These are phyloP conservation scores for Glomeris marginata DNA, from an alignment of 2,888 invertebrate genomes.

Conservation along the genomic window DNA sequence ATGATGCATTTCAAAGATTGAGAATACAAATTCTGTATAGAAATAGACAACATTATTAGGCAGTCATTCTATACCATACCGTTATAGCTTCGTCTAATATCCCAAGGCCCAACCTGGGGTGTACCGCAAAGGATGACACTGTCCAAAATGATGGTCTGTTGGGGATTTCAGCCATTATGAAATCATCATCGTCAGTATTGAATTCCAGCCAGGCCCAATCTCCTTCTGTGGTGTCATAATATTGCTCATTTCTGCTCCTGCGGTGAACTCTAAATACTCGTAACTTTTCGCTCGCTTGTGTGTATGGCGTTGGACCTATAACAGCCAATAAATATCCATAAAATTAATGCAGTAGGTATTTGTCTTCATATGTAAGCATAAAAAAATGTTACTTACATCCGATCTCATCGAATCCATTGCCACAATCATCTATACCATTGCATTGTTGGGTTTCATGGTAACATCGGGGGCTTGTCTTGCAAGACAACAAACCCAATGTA, in stretches of 20 bases:
- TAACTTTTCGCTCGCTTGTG: slow-evolving; percentile 23
- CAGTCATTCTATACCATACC: slow-evolving; percentile 25
- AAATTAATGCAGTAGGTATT: not conserved
- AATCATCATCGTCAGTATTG: slow-evolving; percentile 31
- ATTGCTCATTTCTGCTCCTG: slow-evolving; percentile 24
- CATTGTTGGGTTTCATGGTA: slow-evolving; percentile 30
- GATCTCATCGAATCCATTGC: slow-evolving; percentile 31
- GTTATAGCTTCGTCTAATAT: slow-evolving; percentile 32
- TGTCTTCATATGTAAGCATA: not conserved
- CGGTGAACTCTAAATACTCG: slow-evolving; percentile 23
- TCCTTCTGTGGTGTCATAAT: slow-evolving; percentile 30
- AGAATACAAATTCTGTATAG: not conserved
- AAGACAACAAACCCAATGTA: not conserved
- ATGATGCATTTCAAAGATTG: slow-evolving; percentile 3
- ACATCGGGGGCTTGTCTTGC: slow-evolving; percentile 25
- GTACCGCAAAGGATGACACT: slow-evolving; percentile 37
- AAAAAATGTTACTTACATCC: slow-evolving; percentile 24
- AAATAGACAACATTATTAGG: not conserved
- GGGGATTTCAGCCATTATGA: slow-evolving; percentile 27
- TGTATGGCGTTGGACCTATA: slow-evolving; percentile 7
- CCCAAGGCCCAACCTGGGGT: slow-evolving; percentile 36
- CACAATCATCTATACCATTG: slow-evolving; percentile 33
- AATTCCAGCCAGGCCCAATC: slow-evolving; percentile 31
- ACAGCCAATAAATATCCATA: not conserved
- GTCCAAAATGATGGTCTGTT: slow-evolving; percentile 35